Conservation (phyloP, 1,140 invertebrate species). For the Drosophila sturtevanti region DNA sequence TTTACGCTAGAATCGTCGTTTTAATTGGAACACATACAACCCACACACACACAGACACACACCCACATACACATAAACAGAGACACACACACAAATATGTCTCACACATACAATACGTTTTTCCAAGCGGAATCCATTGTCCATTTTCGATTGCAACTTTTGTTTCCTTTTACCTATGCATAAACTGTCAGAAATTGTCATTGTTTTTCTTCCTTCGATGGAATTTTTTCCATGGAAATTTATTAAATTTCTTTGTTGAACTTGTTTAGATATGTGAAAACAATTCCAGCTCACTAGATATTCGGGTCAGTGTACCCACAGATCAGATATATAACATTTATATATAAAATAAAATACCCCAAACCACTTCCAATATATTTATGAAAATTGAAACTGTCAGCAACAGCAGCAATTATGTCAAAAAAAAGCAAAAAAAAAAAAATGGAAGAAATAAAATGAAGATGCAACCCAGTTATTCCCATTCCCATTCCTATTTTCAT, state of each 20-base stretch:
- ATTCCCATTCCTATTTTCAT: neutral
- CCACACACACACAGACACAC: neutral
- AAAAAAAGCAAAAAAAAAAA: conserved; percentile 41
- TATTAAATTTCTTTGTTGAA: neutral
- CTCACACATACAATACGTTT: neutral
- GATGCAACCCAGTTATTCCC: neutral
- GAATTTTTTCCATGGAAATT: neutral
- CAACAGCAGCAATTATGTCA: conserved; percentile 56
- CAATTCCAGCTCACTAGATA: conserved; percentile 35
- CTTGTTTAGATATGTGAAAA: neutral
- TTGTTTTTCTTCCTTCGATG: neutral
- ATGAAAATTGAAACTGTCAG: conserved; percentile 55
- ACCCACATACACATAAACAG: conserved; percentile 32
- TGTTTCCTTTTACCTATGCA: conserved; percentile 1
- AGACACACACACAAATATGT: neutral
- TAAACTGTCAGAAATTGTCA: neutral
- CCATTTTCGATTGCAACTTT: neutral
- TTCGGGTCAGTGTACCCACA: conserved; percentile 34
- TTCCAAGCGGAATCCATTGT: neutral
- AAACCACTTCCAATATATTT: conserved; percentile 14
- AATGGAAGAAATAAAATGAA: neutral
- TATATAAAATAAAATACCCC: conserved; percentile 15
- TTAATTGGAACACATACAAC: conserved; percentile 65
- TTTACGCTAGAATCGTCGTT: conserved; percentile 69
- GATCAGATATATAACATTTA: conserved; percentile 2